Percentiles rank a stretch among this genome's conserved stretches.
These are phyloP conservation scores for Corvus hawaiiensis DNA, from an alignment of 2,113 vertebrate species.

Conservation along the genomic window DNA sequence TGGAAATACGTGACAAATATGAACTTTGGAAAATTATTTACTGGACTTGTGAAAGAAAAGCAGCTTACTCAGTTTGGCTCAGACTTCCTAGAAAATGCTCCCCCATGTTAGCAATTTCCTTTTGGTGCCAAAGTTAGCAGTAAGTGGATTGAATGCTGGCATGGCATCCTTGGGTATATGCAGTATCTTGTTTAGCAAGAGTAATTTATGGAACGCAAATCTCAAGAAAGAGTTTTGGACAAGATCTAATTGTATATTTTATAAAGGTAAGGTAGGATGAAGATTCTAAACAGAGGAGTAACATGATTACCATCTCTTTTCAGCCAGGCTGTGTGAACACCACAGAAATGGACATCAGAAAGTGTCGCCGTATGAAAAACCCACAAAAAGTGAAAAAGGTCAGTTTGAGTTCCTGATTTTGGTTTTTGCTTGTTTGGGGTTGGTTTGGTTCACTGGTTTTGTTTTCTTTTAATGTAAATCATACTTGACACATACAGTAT, in stretches of 20 bases:
- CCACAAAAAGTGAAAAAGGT: conserved; percentile 97
- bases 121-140: not conserved
- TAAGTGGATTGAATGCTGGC: not conserved
- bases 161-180: not conserved
- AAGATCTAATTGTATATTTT: not conserved
- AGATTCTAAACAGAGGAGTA: not conserved
- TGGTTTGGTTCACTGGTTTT: not conserved
- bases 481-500: not conserved
- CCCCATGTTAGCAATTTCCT: not conserved
- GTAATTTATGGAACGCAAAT: not conserved
- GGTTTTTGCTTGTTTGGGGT: not conserved
- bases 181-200: not conserved
- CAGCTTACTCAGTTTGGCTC: not conserved
- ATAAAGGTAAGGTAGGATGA: not conserved
- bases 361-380: conserved; percentile 92
- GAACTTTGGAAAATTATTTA: not conserved
- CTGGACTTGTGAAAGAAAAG: not conserved
- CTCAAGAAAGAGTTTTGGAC: not conserved
- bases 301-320: not conserved
- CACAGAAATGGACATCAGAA: conserved; percentile 98
- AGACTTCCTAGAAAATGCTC: not conserved
- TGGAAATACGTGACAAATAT: not conserved
- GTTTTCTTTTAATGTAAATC: not conserved
- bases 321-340: conserved; percentile 97
- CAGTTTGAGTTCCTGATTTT: not conserved